Evolutionary conservation across 2,113 vertebrate genomes (phyloP), one percentile per base, ranked within the genome.

Genomic region (Takifugu flavidus): DNA sequence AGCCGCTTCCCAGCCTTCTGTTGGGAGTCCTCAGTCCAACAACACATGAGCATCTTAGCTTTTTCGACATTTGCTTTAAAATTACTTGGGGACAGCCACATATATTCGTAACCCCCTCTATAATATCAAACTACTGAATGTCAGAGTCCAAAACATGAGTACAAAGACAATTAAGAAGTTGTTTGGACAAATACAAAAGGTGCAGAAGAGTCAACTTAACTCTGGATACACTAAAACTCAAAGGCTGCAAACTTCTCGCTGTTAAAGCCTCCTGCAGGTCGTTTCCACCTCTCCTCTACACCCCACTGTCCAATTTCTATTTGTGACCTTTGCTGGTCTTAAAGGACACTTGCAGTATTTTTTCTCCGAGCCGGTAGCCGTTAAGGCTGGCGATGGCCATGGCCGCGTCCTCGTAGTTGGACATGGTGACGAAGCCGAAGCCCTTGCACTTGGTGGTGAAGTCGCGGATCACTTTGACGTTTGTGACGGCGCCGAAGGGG

Each of bases 381-480:
- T 98, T 98, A 83, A 99, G 93, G 87, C 96, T 99, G 74, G 95
- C 95, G 85, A 99, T 99, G 88, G 96, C 96, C 95, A 99, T 96
- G 72, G 96, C 95, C 27, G 96, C 96, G 91, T 99, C 96, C 92
- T 99, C 96, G 92, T 99, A 99, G 92, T 99, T 98, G 77, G 95
- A 95, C 96, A 99, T 99, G 89, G 96, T 98, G 82, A 99, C 96
- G 90, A 99, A 99, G 83, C 96, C 96, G 84, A 99, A 99, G 80
- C 96, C 96, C 91, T 99, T 99, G 92, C 96, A 98, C 92, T 99
- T 99, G 93, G 95, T 99, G 94, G 97, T 99, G 93, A 98, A 98
- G 90, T 99, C 96, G 59, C 96, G 95, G 89, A 99, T 99, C 84
- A 99, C 96, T 88, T 99, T 99, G 83, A 99, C 96, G 79, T 98